Evolutionary conservation across 2,888 invertebrate species (phyloP).

Genomic region (Drosophila algonquin): DNA sequence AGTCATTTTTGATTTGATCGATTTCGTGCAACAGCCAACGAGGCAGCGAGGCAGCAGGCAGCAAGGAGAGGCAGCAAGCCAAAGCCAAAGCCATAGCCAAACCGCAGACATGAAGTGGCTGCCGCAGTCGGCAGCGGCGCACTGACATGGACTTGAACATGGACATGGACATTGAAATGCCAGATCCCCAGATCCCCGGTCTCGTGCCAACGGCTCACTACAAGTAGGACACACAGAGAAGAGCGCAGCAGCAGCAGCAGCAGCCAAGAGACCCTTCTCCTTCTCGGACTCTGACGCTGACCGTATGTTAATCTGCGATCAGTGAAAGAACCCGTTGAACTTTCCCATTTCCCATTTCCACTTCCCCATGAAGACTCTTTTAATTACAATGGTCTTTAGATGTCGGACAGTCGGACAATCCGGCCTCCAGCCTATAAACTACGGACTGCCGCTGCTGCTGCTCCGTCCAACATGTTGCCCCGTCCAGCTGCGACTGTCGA

Average conservation of each 20-base stretch:
- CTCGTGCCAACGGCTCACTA: slow-evolving; percentile 42
- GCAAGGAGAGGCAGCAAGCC: slow-evolving; percentile 21
- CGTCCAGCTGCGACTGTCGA: slow-evolving; percentile 47
- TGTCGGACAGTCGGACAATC: not conserved
- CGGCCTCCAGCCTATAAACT: not conserved
- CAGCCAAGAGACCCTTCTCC: slow-evolving; percentile 66
- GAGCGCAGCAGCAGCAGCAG: slow-evolving; percentile 5
- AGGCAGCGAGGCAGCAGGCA: slow-evolving; percentile 21
- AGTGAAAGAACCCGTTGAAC: slow-evolving; percentile 74
- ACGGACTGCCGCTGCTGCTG: not conserved
- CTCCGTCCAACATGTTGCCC: slow-evolving; percentile 45
- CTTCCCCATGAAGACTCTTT: slow-evolving; percentile 15
- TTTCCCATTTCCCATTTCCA: slow-evolving; percentile 57
- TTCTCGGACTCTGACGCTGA: slow-evolving; percentile 45
- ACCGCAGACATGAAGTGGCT: slow-evolving; percentile 53
- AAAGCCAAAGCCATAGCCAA: slow-evolving; percentile 16
- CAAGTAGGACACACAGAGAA: slow-evolving; percentile 67
- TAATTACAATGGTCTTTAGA: slow-evolving; percentile 21
- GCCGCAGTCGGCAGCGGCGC: slow-evolving; percentile 32
- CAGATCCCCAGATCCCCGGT: slow-evolving; percentile 30
- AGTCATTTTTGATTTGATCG: slow-evolving; percentile 82
- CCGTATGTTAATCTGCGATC: slow-evolving; percentile 52
- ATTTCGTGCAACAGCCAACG: slow-evolving; percentile 73
- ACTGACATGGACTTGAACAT: slow-evolving; percentile 74
- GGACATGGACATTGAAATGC: slow-evolving; percentile 55